Conservation (phyloP, 2,113 vertebrate genomes). For the Delphinapterus leucas region DNA sequence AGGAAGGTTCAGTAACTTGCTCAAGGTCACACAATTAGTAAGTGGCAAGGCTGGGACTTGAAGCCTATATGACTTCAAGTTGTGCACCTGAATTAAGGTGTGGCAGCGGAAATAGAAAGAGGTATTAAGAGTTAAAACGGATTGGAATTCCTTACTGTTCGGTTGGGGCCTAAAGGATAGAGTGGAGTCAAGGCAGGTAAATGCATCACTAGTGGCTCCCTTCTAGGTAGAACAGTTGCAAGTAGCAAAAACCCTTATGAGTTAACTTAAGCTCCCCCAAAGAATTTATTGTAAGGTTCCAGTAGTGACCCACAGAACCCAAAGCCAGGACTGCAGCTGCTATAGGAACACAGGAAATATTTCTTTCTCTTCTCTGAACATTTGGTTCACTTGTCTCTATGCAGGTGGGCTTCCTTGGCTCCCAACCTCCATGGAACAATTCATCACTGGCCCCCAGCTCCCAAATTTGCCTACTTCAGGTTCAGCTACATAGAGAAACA, state of each 20-base stretch:
- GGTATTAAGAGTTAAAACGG: neutral
- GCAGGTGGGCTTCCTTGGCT: constrained; percentile 18
- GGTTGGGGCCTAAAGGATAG: neutral
- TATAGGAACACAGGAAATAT: neutral
- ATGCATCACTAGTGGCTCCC: neutral
- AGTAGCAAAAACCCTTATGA: neutral
- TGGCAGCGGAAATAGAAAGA: neutral
- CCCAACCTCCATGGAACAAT: neutral
- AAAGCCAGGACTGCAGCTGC: constrained; percentile 7
- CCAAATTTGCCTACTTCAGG: constrained; percentile 1
- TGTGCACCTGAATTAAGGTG: neutral
- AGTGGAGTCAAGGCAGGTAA: neutral
- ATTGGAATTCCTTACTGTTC: neutral
- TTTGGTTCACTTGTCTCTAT: constrained; percentile 26
- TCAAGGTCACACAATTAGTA: neutral
- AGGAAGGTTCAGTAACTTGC: constrained; percentile 13
- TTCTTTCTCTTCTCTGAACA: constrained; percentile 21
- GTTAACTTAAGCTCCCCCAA: neutral
- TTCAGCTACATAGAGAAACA: constrained; percentile 6
- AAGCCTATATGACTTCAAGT: neutral
- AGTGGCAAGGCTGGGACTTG: neutral
- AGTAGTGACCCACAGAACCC: neutral
- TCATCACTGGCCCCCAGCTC: neutral
- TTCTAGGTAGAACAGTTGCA: neutral
- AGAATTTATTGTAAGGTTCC: neutral